Base-by-base conservation (phyloP, 2,797 vertebrate genomes). In the Tolypeutes matacus region DNA sequence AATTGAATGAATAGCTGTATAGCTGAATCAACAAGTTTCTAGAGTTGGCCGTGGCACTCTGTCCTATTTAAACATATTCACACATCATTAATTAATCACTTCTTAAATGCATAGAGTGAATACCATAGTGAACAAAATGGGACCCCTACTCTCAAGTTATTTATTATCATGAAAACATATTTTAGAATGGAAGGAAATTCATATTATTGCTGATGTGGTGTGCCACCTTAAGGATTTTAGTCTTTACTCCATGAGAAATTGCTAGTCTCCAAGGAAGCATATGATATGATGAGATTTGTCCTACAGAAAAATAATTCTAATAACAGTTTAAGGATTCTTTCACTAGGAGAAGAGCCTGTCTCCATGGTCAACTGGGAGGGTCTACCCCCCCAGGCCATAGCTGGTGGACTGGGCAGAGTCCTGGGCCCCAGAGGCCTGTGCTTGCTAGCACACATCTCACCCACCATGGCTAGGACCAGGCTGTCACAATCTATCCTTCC, bases 351-450 rank as follows among this genome's bases (percentile, higher is more conserved):
- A 36, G 10, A 75, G 8, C 1, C 75, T 78, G 13, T 1, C 6
- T 93, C 12, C 89, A 11, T 23, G 7, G 5, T 77, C 23, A 73
- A 20, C 18, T 20, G 53, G 53, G 65, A 51, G 34, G 21, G 46
- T 51, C 56, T 69, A 46, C 8, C 1, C 34, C 31, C 2, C 31
- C 42, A 8, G 77, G 51, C 62, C 14, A 4, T 69, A 67, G 36
- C 60, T 87, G 81, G 81, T 73, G 27, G 73, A 21, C 42, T 51
- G 39, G 92, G 34, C 46, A 42, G 75, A 91, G 65, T 46, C 31
- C 92, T 80, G 86, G 91, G 76, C 34, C 87, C 69, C 53, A 92
- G 76, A 75, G 81, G 84, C 91, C 91, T 95, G 90, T 77, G 86
- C 80, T 90, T 92, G 34, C 65, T 72, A 77, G 62, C 76, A 86